These are phyloP conservation scores for Acanthosepion pharaonis DNA, from an alignment of 2,888 invertebrate species.

Conservation along the genomic window DNA sequence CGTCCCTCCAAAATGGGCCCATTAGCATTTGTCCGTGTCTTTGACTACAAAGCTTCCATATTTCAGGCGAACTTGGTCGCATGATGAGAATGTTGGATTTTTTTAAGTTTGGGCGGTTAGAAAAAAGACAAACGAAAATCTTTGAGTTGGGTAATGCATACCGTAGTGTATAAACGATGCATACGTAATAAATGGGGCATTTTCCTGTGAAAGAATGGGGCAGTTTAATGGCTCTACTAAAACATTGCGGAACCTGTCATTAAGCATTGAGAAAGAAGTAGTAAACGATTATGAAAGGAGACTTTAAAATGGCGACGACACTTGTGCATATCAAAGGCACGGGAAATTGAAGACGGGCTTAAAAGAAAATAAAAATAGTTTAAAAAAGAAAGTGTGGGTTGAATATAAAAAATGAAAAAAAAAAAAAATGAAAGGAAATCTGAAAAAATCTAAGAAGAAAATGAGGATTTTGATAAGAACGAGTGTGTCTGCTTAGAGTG, in stretches of 20 bases:
- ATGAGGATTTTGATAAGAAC: too few species aligned
- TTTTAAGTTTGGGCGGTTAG: neutral
- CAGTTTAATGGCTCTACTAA: neutral
- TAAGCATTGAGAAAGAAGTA: neutral
- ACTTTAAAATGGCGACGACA: neutral
- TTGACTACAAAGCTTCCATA: neutral
- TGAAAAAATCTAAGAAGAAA: too few species aligned
- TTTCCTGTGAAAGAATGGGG: neutral
- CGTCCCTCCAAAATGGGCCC: neutral
- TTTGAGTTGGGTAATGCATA: too few species aligned
- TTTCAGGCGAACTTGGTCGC: neutral
- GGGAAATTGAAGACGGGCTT: neutral
- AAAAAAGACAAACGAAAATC: neutral
- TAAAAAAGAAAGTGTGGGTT: neutral
- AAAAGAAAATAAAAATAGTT: neutral
- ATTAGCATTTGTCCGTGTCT: neutral
- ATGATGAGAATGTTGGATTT: neutral
- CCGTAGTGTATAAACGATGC: neutral
- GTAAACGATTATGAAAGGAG: neutral
- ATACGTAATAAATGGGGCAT: neutral
- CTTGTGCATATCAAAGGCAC: neutral
- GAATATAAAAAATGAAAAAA: neutral
- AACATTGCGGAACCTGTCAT: neutral
- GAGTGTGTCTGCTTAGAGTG: too few species aligned
- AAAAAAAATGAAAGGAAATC: neutral